Evolutionary conservation across 2,797 vertebrate species (phyloP).

Genomic region (Karalla daura): DNA sequence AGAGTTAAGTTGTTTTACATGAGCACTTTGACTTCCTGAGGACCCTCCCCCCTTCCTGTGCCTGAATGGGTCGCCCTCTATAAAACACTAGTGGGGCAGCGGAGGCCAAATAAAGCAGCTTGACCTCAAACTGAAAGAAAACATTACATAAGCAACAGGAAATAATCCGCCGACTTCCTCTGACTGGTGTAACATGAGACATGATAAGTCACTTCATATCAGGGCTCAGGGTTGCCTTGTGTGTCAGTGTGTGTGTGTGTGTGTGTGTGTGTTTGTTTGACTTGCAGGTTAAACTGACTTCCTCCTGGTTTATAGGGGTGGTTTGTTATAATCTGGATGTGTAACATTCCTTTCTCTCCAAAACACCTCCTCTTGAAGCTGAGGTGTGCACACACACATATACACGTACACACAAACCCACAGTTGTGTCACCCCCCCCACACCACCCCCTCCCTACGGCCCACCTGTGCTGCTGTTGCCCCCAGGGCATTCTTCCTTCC

Average conservation of each 20-base stretch:
- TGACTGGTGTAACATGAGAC: constrained; percentile 48
- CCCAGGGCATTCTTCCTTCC: constrained; percentile 54
- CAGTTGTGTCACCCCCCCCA: constrained; percentile 29
- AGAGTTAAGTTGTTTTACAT: constrained; percentile 48
- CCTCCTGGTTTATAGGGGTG: constrained; percentile 69
- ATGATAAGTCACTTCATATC: constrained; percentile 39
- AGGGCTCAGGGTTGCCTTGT: constrained; percentile 32
- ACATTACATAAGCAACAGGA: constrained; percentile 64
- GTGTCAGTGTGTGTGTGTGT: constrained; percentile 3
- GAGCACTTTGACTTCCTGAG: constrained; percentile 53
- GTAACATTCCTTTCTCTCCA: constrained; percentile 72
- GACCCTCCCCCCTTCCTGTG: constrained; percentile 46
- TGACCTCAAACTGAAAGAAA: constrained; percentile 63
- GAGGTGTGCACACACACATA: constrained; percentile 20
- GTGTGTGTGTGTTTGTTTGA: constrained; percentile 34
- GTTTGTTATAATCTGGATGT: constrained; percentile 75
- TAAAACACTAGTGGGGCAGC: constrained; percentile 53
- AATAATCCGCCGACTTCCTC: constrained; percentile 57
- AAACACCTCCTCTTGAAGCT: constrained; percentile 63
- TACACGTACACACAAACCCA: constrained; percentile 16
- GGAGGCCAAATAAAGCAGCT: constrained; percentile 59
- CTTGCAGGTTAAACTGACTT: constrained; percentile 56
- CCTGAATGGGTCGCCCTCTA: constrained; percentile 41
- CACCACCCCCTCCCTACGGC: constrained; percentile 48
- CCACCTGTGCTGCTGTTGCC: constrained; percentile 73